phyloP scores from a whole-genome alignment of 2,113 vertebrate species.

The Lepus timidus region DNA sequence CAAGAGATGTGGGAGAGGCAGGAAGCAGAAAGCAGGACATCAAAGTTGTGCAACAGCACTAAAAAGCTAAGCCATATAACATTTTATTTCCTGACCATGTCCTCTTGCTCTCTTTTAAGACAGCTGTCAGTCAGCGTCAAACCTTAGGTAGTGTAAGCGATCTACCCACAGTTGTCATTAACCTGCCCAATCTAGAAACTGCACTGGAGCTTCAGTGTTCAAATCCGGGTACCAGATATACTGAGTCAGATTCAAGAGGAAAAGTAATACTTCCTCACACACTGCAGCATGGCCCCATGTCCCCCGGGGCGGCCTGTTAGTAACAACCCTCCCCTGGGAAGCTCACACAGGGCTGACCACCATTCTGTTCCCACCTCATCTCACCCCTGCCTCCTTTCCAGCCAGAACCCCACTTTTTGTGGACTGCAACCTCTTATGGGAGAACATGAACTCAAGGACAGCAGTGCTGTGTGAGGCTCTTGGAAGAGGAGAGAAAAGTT shows the following conservation, averaged over 20 bases:
- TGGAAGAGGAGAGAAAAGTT: no score
- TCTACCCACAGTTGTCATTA: background rate
- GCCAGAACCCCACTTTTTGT: accelerated
- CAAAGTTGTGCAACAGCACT: background rate
- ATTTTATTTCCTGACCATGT: background rate
- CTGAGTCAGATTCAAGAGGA: background rate
- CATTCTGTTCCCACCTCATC: no score
- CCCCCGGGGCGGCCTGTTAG: no score
- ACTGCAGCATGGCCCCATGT: background rate
- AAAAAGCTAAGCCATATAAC: background rate
- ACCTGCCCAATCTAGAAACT: background rate
- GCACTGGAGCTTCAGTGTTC: background rate
- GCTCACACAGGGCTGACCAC: background rate
- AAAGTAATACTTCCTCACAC: background rate
- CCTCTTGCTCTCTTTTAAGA: constrained; percentile 15
- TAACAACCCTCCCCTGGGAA: background rate
- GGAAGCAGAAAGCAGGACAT: background rate
- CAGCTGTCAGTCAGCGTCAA: background rate
- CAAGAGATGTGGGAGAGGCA: accelerated
- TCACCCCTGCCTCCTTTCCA: background rate
- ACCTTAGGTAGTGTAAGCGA: background rate
- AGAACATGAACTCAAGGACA: background rate
- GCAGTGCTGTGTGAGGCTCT: background rate
- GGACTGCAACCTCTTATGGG: background rate
- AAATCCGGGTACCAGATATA: background rate